Evolutionary conservation across 2,888 invertebrate genomes (phyloP).

Genomic region (Phyllotreta cruciferae): DNA sequence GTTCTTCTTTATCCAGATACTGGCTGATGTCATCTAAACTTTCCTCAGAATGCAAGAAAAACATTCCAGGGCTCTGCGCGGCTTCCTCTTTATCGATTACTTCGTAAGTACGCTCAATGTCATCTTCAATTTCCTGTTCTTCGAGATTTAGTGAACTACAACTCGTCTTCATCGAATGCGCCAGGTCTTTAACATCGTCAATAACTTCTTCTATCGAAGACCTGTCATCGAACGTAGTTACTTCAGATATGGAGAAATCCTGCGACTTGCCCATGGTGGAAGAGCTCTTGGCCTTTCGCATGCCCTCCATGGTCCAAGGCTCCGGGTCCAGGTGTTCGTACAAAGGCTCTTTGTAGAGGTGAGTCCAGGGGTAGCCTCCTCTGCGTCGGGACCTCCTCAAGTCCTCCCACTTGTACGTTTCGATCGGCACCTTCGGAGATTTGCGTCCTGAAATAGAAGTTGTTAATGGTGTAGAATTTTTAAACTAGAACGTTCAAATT

Average conservation of each 20-base stretch:
- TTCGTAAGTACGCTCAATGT: constrained; percentile 19
- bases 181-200: constrained; percentile 26
- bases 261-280: constrained; percentile 44
- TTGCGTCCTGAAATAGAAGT: constrained; percentile 49
- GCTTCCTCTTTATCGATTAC: constrained; percentile 36
- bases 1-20: constrained; percentile 58
- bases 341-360: constrained; percentile 71
- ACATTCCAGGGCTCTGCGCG: constrained; percentile 35
- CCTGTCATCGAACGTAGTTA: constrained; percentile 31
- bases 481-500: neutral
- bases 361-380: constrained; percentile 84
- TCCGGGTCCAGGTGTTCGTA: constrained; percentile 58
- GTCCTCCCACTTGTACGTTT: constrained; percentile 85
- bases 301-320: constrained; percentile 53
- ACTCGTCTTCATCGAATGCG: constrained; percentile 38
- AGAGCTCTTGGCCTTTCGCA: constrained; percentile 48
- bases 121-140: constrained; percentile 32
- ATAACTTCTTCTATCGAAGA: constrained; percentile 18
- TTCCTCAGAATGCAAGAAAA: constrained; percentile 52
- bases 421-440: constrained; percentile 72
- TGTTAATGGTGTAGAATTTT: neutral
- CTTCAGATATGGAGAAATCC: constrained; percentile 43
- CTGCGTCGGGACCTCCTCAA: constrained; percentile 71
- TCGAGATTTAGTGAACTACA: constrained; percentile 37
- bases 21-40: constrained; percentile 59